Evolutionary conservation across 2,888 invertebrate species (phyloP), one percentile per base, ranked within the genome.

Genomic region (Apamea monoglypha): DNA sequence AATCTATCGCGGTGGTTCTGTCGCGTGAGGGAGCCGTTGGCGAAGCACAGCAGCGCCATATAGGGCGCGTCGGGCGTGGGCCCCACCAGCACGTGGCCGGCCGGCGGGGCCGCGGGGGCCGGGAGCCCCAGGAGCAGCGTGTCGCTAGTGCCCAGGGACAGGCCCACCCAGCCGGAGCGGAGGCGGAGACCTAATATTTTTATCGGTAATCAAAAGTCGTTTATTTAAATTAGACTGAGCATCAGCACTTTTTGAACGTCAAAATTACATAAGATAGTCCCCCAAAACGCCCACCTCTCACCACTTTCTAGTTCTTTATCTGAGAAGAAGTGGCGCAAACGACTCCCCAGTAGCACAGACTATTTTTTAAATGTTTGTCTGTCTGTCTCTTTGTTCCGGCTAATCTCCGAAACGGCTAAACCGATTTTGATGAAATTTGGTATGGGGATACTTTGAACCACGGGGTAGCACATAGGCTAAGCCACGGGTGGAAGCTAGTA

Each of bases 131-230:
- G 96, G 91, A 99, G 98, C 2, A 99, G 94, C 0, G 99, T 99
- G 95, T 99, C 99, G 94, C 99, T 99, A 0, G 99, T 99, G 14
- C 99, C 99, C 77, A 99, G 96, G 90, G 99, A 99, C 68, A 99
- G 98, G 0, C 98, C 98, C 36, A 99, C 97, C 97, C 99, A 99
- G 76, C 98, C 98, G 59, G 98, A 96, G 29, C 97, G 97, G 8
- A 99, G 97, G 61, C 98, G 97, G 97, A 99, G 98, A 12, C 99
- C 99, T 97, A 80, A 36, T 12, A 64, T 64, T 12, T 14, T 64
- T 21, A 64, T 64, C 36, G 21, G 1, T 5, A 10, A 21, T 32
- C 10, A 12, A 63, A 10, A 21, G 8, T 32, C 8, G 10, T 32
- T 63, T 63, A 32, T 63, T 61, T 29, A 29, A 61, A 61, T 29